Evolutionary conservation across 2,797 vertebrate genomes (phyloP).

Genomic region (Buceros bicornis): DNA sequence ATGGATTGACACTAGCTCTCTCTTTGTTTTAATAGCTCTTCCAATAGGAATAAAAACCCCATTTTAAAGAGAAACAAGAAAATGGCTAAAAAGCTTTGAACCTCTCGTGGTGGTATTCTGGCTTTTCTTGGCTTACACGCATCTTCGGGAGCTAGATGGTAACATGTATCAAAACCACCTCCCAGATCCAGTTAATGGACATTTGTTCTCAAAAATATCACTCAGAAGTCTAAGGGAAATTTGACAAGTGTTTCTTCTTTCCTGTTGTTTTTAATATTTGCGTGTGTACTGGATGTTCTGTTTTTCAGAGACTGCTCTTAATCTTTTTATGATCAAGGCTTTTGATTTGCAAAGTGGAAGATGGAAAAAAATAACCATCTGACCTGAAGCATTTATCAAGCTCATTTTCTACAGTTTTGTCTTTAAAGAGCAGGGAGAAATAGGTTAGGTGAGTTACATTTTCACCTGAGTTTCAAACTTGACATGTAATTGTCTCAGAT

Average conservation of each 20-base stretch:
- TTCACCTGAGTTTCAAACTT: conserved; percentile 17
- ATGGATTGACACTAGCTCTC: not conserved
- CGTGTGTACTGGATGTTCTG: not conserved
- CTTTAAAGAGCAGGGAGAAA: not conserved
- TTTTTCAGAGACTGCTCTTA: not conserved
- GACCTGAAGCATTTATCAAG: not conserved
- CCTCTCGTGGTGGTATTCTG: not conserved
- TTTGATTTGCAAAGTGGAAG: conserved; percentile 42
- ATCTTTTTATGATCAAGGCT: conserved; percentile 1
- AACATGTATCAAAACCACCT: not conserved
- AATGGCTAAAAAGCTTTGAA: not conserved
- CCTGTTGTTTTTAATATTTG: conserved; percentile 21
- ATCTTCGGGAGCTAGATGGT: not conserved
- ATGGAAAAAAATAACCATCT: not conserved
- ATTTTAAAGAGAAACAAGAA: not conserved
- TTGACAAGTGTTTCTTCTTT: not conserved
- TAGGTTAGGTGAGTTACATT: not conserved
- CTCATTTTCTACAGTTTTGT: not conserved
- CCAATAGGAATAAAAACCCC: not conserved
- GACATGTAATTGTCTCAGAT: conserved; percentile 30
- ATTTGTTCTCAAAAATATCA: not conserved
- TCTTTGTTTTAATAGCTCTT: conserved; percentile 23
- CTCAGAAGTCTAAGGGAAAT: not conserved
- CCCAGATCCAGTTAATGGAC: not conserved
- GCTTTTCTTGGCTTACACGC: not conserved